Evolutionary conservation across 2,888 invertebrate species (phyloP).

Genomic region (Rhorus exstirpatorius): DNA sequence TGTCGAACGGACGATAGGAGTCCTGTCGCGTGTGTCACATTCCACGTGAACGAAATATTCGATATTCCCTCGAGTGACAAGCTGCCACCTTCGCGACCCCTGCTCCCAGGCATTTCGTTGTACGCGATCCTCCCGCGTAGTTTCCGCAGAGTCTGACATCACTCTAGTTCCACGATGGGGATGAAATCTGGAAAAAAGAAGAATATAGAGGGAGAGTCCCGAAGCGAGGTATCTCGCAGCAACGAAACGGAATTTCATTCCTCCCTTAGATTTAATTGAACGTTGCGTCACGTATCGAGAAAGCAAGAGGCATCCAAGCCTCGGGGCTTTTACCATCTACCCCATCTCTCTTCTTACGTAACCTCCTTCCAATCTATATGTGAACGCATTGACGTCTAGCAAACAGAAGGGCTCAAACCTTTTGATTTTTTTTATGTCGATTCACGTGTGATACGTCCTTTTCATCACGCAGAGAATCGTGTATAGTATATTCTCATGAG

Average conservation of each 20-base stretch:
- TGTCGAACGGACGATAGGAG: neutral
- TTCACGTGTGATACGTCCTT: neutral
- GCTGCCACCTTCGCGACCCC: conserved; percentile 39
- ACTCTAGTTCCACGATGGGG: conserved; percentile 20
- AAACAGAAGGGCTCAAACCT: neutral
- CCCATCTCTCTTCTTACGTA: neutral
- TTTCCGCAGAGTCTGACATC: conserved; percentile 37
- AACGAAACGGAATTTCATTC: conserved; percentile 79
- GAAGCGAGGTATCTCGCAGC: conserved; percentile 44
- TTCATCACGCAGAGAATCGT: neutral
- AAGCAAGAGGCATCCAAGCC: neutral
- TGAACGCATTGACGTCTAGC: neutral
- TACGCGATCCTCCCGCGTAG: conserved; percentile 19
- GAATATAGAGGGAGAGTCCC: neutral
- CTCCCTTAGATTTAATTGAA: conserved; percentile 80
- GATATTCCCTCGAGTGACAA: conserved; percentile 72
- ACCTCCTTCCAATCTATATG: neutral
- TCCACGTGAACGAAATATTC: conserved; percentile 75
- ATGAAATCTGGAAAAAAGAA: conserved; percentile 36
- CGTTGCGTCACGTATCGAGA: conserved; percentile 74
- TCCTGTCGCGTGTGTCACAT: conserved; percentile 32
- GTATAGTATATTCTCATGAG: neutral
- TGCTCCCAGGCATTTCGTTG: conserved; percentile 21
- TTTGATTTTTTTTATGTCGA: neutral
- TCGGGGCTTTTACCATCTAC: neutral